Percentiles rank a stretch among this genome's conserved stretches.
These are phyloP conservation scores for Athene noctua DNA, from an alignment of 2,113 vertebrate genomes.

Conservation along the genomic window DNA sequence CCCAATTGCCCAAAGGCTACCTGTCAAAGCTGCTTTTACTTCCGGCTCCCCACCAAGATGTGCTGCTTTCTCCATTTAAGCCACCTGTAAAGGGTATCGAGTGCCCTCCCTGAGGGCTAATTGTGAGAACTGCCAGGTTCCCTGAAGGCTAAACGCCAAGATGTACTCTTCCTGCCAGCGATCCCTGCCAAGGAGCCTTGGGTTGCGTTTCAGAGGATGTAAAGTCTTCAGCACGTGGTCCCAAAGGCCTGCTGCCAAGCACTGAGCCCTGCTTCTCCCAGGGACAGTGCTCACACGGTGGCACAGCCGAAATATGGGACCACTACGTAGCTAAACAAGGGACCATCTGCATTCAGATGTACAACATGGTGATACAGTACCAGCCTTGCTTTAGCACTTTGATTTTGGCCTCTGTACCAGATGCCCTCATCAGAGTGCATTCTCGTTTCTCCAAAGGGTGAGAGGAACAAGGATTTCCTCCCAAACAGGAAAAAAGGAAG, in stretches of 20 bases:
- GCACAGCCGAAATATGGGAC: rapidly evolving
- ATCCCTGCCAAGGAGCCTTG: not conserved
- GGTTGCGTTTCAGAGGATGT: not conserved
- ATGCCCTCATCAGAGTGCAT: rapidly evolving
- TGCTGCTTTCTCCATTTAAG: not conserved
- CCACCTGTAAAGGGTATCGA: not conserved
- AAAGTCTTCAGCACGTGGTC: not conserved
- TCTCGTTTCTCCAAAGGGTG: not conserved
- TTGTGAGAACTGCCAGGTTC: not conserved
- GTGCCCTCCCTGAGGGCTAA: not conserved
- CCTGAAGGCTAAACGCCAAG: not conserved
- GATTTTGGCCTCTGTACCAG: not conserved
- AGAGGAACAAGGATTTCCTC: not conserved
- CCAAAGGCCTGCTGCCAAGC: not conserved
- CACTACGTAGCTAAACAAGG: not conserved
- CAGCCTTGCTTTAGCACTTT: not conserved
- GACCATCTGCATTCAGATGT: not conserved
- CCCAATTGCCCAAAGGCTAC: not conserved
- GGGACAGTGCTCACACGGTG: no score
- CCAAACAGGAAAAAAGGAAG: not conserved
- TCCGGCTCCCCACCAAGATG: not conserved
- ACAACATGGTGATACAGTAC: not conserved
- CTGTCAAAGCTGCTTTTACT: not conserved
- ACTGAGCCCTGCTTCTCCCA: not conserved
- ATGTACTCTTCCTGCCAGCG: not conserved